Percentiles rank a stretch among this genome's conserved stretches.
Evolutionary conservation across 2,113 vertebrate genomes (phyloP).

Genomic region (Aptenodytes patagonicus): DNA sequence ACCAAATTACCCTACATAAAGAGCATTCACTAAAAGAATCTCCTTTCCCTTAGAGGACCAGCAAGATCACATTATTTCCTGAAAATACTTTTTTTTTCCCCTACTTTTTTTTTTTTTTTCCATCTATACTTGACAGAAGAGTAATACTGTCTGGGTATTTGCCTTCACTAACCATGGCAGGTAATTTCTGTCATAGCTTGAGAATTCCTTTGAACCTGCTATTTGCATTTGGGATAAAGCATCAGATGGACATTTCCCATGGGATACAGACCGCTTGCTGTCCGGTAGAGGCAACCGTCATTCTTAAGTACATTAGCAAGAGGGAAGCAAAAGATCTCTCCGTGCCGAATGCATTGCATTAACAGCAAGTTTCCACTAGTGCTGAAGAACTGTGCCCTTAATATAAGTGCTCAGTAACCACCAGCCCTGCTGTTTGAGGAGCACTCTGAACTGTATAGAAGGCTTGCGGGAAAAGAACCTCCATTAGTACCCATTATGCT

Average conservation of each 20-base stretch:
- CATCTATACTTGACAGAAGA: not conserved
- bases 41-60: not conserved
- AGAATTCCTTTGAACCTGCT: constrained; percentile 9
- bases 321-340: not conserved
- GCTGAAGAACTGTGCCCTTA: constrained; percentile 54
- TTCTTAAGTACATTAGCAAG: not conserved
- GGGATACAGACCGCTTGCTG: constrained; percentile 10
- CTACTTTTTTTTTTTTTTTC: not conserved
- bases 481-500: constrained; percentile 27
- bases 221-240: constrained; percentile 31
- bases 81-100: not conserved
- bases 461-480: not conserved
- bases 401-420: constrained; percentile 50
- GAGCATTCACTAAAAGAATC: not conserved
- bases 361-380: constrained; percentile 28
- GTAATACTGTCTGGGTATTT: not conserved
- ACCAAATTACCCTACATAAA: not conserved
- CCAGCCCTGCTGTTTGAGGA: constrained; percentile 16
- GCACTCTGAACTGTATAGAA: constrained; percentile 27
- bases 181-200: not conserved
- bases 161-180: not conserved
- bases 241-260: not conserved
- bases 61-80: constrained; percentile 3
- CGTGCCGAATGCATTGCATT: not conserved
- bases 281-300: not conserved